Evolutionary conservation across 2,888 invertebrate genomes (phyloP), one percentile per base, ranked within the genome.

Genomic region (Lamellibrachia columna): DNA sequence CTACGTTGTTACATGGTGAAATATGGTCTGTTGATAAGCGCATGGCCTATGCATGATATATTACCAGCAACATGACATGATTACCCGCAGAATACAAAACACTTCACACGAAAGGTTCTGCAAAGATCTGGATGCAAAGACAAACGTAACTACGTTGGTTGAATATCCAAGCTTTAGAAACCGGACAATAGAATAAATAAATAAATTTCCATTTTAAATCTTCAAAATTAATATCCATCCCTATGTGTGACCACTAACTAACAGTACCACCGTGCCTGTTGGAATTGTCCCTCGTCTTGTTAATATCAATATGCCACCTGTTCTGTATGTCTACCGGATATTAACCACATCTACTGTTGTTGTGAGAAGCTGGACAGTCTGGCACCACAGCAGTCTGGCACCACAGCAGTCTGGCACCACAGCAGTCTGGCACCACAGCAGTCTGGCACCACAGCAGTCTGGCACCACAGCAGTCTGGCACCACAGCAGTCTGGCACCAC

Each of bases 1-100:
- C 75, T 75, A 75, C 75, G 75, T 75, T 75, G n/a, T 75, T 75
- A 15, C 75, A 75, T 75, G 75, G 75, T 75, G 75, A 75, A 75
- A 75, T 75, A 6, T 75, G 75, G 75, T n/a, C 75, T 75, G n/a
- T 75, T 15, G n/a, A 75, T 75, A 75, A 75, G 22, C 75, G 22
- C 22, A 75, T 22, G 8, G 58, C 40, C 40, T 40, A 40, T 40
- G 75, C 75, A 22, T 22, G 75, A 22, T 11, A 75, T 22, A 75
- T 22, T 22, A 22, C 22, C 75, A 75, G 75, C 75, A 75, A 75
- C 75, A 75, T 15, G n/a, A 75, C 22, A 22, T 75, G 75, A n/a
- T 75, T 75, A 15, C 22, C 2, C 75, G n/a, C 15, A 75, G 75
- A 75, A 15, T 75, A 75, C 75, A 75, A 75, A 75, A 22, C 75